Percentiles rank a stretch among this genome's conserved stretches.
These are phyloP conservation scores for Lepidurus packardi DNA, from an alignment of 1,140 invertebrate genomes.

Conservation along the genomic window DNA sequence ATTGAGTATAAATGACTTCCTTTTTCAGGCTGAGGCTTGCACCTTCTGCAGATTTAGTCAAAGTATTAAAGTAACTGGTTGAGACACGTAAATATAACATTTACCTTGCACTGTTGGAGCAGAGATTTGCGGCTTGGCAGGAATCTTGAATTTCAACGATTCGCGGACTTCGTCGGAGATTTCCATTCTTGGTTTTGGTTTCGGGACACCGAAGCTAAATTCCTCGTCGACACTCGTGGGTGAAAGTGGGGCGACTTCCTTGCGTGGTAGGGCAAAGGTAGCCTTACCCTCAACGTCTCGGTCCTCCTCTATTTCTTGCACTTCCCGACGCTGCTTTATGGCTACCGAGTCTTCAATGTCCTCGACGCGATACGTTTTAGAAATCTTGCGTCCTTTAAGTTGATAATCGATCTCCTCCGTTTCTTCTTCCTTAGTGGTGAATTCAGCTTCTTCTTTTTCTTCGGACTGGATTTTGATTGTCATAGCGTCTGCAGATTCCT, in stretches of 20 bases:
- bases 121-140: conserved; percentile 35
- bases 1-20: neutral
- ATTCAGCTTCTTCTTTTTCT: conserved; percentile 56
- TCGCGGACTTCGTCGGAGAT: conserved; percentile 38
- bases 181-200: conserved; percentile 37
- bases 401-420: conserved; percentile 42
- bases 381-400: conserved; percentile 25
- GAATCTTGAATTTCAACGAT: conserved; percentile 36
- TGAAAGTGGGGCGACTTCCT: conserved; percentile 37
- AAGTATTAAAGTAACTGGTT: neutral
- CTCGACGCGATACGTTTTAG: conserved; percentile 35
- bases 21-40: conserved; percentile 20
- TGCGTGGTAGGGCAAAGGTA: conserved; percentile 31
- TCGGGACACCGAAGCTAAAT: conserved; percentile 39
- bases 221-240: conserved; percentile 40
- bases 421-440: conserved; percentile 64
- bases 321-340: conserved; percentile 38
- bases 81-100: neutral
- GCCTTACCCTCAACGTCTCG: conserved; percentile 35
- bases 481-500: neutral
- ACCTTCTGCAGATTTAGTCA: conserved; percentile 22
- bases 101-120: conserved; percentile 36
- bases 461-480: conserved; percentile 27
- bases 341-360: conserved; percentile 38
- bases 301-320: conserved; percentile 39